These are phyloP conservation scores for Alcedo atthis DNA, from an alignment of 2,797 vertebrate genomes.

Conservation along the genomic window DNA sequence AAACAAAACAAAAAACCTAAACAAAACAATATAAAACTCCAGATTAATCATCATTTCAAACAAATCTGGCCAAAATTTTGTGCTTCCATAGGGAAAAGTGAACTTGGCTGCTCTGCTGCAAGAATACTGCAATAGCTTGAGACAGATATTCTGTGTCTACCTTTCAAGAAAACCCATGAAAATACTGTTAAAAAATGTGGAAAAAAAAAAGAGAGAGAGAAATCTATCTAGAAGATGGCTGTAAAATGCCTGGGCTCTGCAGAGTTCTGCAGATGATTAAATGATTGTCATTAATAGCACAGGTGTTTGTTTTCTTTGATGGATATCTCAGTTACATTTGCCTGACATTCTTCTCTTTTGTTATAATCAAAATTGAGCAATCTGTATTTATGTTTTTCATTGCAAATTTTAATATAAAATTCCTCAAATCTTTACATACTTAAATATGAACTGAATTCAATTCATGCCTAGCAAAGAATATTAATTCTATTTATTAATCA, in stretches of 20 bases:
- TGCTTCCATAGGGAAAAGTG: not conserved
- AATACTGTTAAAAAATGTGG: not conserved
- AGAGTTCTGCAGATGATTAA: not conserved
- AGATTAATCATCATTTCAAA: not conserved
- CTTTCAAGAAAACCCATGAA: not conserved
- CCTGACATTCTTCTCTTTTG: not conserved
- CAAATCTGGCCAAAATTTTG: not conserved
- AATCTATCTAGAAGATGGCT: not conserved
- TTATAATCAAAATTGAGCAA: constrained; percentile 11
- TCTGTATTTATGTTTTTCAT: not conserved
- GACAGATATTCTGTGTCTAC: not conserved
- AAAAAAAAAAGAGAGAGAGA: too few species aligned
- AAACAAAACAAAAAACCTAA: too few species aligned
- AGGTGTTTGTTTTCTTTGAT: not conserved
- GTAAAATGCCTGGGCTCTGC: not conserved
- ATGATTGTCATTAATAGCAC: not conserved
- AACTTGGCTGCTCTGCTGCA: not conserved
- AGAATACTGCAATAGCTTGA: not conserved
- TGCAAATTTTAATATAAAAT: constrained; percentile 19
- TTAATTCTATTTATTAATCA: constrained; percentile 40
- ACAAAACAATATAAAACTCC: not conserved
- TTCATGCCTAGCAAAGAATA: not conserved
- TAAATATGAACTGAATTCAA: not conserved
- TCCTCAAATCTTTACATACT: not conserved
- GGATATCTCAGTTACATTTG: not conserved